phyloP scores from a whole-genome alignment of 2,113 vertebrate species.

The Capreolus pygargus region DNA sequence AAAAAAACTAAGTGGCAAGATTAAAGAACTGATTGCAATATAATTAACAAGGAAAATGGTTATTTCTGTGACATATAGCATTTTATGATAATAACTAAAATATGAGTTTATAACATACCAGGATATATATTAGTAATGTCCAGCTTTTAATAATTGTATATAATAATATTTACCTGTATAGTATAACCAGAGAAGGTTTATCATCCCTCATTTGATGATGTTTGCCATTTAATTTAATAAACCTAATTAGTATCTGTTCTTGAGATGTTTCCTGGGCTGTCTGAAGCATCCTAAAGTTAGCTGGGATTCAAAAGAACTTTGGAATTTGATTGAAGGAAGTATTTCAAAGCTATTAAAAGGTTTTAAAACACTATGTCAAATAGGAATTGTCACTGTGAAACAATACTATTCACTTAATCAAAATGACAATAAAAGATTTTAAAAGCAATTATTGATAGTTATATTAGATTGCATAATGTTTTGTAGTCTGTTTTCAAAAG shows the following conservation, averaged over 20 bases:
- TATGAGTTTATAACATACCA: not conserved
- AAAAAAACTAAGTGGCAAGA: not conserved
- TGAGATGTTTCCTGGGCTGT: not conserved
- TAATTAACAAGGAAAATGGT: not conserved
- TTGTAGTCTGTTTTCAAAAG: not conserved
- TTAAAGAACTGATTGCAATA: not conserved
- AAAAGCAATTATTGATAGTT: not conserved
- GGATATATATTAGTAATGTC: not conserved
- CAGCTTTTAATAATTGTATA: not conserved
- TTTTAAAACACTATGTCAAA: not conserved
- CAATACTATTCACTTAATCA: not conserved
- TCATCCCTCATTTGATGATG: not conserved
- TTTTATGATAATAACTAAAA: not conserved
- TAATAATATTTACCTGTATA: not conserved
- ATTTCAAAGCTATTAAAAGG: not conserved
- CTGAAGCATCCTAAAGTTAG: not conserved
- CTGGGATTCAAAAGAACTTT: not conserved
- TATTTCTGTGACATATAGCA: not conserved
- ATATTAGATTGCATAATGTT: not conserved
- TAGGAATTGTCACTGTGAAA: not conserved
- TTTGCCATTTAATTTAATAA: not conserved
- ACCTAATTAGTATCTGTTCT: not conserved
- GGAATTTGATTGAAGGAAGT: not conserved
- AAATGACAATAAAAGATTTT: not conserved
- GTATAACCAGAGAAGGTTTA: not conserved